Conservation (phyloP, 2,888 invertebrate species). For the Archips xylosteana region DNA sequence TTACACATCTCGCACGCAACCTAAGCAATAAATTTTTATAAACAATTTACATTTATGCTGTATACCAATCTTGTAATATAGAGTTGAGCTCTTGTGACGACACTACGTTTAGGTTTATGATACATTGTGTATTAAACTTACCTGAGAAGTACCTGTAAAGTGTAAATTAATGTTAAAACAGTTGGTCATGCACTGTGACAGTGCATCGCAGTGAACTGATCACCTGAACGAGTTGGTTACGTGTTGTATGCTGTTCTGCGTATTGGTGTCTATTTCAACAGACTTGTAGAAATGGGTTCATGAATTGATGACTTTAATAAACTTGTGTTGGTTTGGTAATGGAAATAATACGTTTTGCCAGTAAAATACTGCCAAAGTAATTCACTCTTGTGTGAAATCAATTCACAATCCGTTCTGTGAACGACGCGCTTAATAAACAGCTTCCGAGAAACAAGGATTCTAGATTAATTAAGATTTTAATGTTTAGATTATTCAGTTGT, state of each 20-base stretch:
- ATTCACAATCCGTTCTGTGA: slow-evolving; percentile 84
- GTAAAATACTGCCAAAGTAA: slow-evolving; percentile 83
- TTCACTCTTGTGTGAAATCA: slow-evolving; percentile 79
- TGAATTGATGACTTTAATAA: slow-evolving; percentile 71
- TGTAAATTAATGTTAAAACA: slow-evolving; percentile 77
- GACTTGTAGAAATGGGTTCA: slow-evolving; percentile 69
- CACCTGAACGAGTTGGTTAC: slow-evolving; percentile 60
- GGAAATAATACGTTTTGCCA: slow-evolving; percentile 69
- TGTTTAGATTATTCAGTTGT: slow-evolving; percentile 83
- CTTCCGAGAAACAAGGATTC: slow-evolving; percentile 80
- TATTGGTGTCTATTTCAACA: slow-evolving; percentile 75
- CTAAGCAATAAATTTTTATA: slow-evolving; percentile 64
- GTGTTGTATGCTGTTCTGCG: slow-evolving; percentile 78
- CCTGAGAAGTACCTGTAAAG: slow-evolving; percentile 85
- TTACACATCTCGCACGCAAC: slow-evolving; percentile 56
- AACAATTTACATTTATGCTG: slow-evolving; percentile 49
- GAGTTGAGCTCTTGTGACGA: slow-evolving; percentile 81
- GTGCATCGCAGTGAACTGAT: slow-evolving; percentile 83
- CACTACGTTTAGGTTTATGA: slow-evolving; percentile 77
- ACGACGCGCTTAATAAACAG: slow-evolving; percentile 79
- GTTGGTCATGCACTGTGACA: slow-evolving; percentile 63
- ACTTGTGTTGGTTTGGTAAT: slow-evolving; percentile 66
- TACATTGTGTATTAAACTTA: slow-evolving; percentile 79
- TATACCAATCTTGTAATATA: slow-evolving; percentile 58
- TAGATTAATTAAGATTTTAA: slow-evolving; percentile 77